Base-by-base conservation (phyloP, 2,888 invertebrate species). In the Cyrtodaria siliqua region DNA sequence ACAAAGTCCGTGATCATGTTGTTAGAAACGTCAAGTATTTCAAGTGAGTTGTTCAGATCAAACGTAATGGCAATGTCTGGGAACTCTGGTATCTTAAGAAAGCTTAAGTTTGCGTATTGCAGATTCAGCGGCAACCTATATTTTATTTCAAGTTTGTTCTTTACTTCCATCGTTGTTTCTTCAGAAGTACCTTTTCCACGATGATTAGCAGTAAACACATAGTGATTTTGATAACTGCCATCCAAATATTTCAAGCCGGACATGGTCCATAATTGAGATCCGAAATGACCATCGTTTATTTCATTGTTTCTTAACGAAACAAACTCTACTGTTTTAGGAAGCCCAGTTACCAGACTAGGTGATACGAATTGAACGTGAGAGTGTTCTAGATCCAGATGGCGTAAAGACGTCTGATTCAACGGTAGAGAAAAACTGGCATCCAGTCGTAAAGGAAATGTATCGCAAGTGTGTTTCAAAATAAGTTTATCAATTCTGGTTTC, bases 11-110 rank as follows among this genome's bases (percentile, higher is more conserved):
- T 26, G 12, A 76, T 27, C 18, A 71, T 29, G 24, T 59, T 50
- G 9, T 29, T 27, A 6, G 76, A 76, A 0, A 18, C 38, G 40
- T 76, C 67, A 2, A 71, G 3, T 23, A 42, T 23, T 44, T 76
- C 56, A 2, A 55, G 18, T 18, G 55, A 38, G 23, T 71, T 71
- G 20, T 61, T 62, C n/a, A 52, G 29, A 16, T 27, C 20, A 38
- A 71, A 71, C 1, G 6, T 44, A 2, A 53, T 1, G 4, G 47
- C 14, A 6, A 60, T 57, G 24, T 67, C 40, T 0, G 66, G 47
- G 23, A 38, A 67, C 49, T 44, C 29, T 9, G 55, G 24, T 2
- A 57, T n/a, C 14, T 44, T 42, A 3, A 72, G 40, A 60, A 16
- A 61, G n/a, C 60, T 55, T 0, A 40, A 38, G 50, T 66, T 66